A percentile compares a stretch with the other conserved stretches of the same genome.
Evolutionary conservation across 2,888 invertebrate genomes (phyloP).

Genomic region (Lypha dubia): DNA sequence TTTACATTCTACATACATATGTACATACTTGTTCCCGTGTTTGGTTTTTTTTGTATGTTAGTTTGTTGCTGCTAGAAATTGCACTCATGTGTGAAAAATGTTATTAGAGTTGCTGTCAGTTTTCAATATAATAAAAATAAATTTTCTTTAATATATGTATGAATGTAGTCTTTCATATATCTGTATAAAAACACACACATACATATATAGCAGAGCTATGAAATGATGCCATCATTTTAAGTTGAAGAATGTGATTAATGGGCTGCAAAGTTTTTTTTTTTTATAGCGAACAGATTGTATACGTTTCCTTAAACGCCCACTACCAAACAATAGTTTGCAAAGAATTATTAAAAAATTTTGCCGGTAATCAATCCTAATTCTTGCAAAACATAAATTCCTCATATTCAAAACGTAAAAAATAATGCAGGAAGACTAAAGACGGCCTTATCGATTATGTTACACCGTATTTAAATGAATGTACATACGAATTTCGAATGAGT

Average conservation of each 20-base stretch:
- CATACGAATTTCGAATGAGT: no score
- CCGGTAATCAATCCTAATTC: neutral
- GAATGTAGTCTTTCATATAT: no score
- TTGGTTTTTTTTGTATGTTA: neutral
- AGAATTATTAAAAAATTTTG: neutral
- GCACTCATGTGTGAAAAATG: constrained; percentile 76
- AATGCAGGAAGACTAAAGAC: no score
- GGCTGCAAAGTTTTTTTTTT: no score
- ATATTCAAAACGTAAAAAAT: no score
- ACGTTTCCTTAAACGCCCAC: neutral
- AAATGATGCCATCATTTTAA: neutral
- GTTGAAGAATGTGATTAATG: neutral
- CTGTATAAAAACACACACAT: no score
- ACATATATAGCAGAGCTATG: constrained; percentile 12
- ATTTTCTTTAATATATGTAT: constrained; percentile 61
- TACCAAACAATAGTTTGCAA: neutral
- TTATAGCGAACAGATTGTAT: neutral
- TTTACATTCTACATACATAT: no score
- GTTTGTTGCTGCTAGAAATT: constrained; percentile 72
- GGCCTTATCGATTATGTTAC: no score
- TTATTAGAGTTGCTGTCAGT: constrained; percentile 73
- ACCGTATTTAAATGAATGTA: no score
- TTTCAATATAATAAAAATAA: constrained; percentile 68
- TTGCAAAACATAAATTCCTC: neutral
- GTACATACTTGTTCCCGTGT: neutral